A percentile compares a stretch with the other conserved stretches of the same genome.
Evolutionary conservation across 2,797 vertebrate genomes (phyloP).

Genomic region (Gymnothorax reevesii): DNA sequence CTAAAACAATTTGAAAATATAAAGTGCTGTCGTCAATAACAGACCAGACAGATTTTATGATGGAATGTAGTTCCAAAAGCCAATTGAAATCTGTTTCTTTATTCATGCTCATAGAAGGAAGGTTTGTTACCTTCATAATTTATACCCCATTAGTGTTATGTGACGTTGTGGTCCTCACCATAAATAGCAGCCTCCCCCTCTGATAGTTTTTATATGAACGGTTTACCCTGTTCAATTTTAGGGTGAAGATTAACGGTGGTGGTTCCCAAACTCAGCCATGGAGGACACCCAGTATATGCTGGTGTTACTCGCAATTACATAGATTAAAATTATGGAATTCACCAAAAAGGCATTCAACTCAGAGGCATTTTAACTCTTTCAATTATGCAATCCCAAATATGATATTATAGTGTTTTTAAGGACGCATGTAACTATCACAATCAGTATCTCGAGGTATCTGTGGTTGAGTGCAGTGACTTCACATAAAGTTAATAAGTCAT

Average conservation of each 20-base stretch:
- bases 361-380: too few relatives aligned
- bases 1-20: neutral
- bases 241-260: slow-evolving; percentile 18
- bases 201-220: neutral
- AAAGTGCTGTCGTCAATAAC: slow-evolving; percentile 1
- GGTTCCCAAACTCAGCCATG: neutral
- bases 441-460: too few relatives aligned
- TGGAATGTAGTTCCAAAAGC: neutral
- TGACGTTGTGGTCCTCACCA: slow-evolving; percentile 16
- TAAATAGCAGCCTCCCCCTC: slow-evolving; percentile 21
- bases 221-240: slow-evolving; percentile 17
- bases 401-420: too few relatives aligned
- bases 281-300: too few relatives aligned
- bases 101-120: slow-evolving; percentile 2
- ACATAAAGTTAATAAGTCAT: too few relatives aligned
- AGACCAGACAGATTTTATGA: neutral
- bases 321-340: too few relatives aligned
- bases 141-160: neutral
- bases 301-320: too few relatives aligned
- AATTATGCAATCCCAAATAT: too few relatives aligned
- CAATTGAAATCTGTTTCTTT: neutral
- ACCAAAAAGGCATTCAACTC: too few relatives aligned
- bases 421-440: too few relatives aligned
- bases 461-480: too few relatives aligned
- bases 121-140: slow-evolving; percentile 7